Evolutionary conservation across 1,140 invertebrate species (phyloP), one percentile per base, ranked within the genome.

Genomic region (Vollenhovia emeryi): DNA sequence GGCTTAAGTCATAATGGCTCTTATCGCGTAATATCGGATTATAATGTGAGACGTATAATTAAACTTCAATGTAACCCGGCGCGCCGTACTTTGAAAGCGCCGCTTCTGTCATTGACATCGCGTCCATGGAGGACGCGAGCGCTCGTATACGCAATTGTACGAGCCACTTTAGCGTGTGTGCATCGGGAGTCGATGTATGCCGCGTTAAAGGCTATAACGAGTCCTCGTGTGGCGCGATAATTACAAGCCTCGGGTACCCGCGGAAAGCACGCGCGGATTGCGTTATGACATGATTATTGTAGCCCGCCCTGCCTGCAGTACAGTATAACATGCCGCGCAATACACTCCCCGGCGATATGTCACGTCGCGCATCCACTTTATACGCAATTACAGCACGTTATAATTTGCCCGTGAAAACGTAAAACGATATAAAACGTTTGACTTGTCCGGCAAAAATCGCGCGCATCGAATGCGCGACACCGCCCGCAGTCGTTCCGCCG

Each of bases 251-350:
- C 83, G 86, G 80, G 76, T 86, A 74, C 82, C 66, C 88, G 83
- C 83, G 88, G 88, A 71, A 90, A 90, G 89, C 89, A 90, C 88
- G 89, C 88, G 86, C 87, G 92, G 89, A 92, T 94, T 91, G 92
- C 91, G 89, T 91, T 87, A 91, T 93, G 93, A 94, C 93, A 94
- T 93, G 91, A 94, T 93, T 93, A 94, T 93, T 93, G 92, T 90
- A 88, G 90, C 85, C 88, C 79, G 84, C 64, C 88, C 76, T 79
- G 69, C 24, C 62, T 62, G 88, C 89, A 86, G 87, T 90, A 87
- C 62, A 82, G 48, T 69, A 86, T 86, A 89, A 89, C 88, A 84
- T 79, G 50, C 68, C 59, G 62, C 55, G 85, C 88, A 80, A 90
- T 90, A 91, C 84, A 90, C 85, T 86, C 85, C 33, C 30, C 84